Percentiles rank a stretch among this genome's conserved stretches.
Evolutionary conservation across 2,797 vertebrate genomes (phyloP).

Genomic region (Galagoides demidoff): DNA sequence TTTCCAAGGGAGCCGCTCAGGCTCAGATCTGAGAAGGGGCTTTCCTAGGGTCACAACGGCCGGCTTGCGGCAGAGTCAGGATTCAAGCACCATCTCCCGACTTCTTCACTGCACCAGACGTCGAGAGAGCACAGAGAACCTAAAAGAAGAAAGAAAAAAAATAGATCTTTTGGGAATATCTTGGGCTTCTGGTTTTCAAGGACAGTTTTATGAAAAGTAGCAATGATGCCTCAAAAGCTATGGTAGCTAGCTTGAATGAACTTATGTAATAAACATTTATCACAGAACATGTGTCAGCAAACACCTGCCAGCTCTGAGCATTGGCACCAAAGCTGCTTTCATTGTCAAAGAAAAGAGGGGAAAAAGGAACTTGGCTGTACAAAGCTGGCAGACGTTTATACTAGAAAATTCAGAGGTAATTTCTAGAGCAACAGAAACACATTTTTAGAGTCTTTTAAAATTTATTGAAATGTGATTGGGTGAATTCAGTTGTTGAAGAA

Average conservation of each 20-base stretch:
- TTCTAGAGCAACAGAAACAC: constrained; percentile 83
- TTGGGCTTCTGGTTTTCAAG: constrained; percentile 80
- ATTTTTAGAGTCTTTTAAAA: constrained; percentile 79
- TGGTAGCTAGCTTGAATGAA: constrained; percentile 85
- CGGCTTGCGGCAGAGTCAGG: neutral
- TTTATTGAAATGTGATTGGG: constrained; percentile 32
- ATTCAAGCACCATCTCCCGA: neutral
- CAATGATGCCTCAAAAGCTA: constrained; percentile 82
- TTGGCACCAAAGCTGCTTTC: constrained; percentile 83
- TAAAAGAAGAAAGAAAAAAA: constrained; percentile 65
- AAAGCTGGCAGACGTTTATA: constrained; percentile 85
- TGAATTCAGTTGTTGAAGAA: constrained; percentile 14
- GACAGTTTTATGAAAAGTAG: constrained; percentile 80
- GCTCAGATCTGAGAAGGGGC: neutral
- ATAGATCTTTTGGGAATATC: neutral
- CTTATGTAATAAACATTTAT: constrained; percentile 86
- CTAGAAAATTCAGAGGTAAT: constrained; percentile 86
- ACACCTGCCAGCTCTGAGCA: constrained; percentile 86
- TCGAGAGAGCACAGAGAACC: constrained; percentile 74
- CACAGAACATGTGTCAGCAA: constrained; percentile 85
- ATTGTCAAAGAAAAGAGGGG: constrained; percentile 80
- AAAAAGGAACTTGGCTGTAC: constrained; percentile 80
- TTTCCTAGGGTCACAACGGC: neutral
- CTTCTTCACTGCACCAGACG: constrained; percentile 61
- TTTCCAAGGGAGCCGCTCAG: neutral